Conservation (phyloP, 1,140 invertebrate genomes). For the Episyrphus balteatus region DNA sequence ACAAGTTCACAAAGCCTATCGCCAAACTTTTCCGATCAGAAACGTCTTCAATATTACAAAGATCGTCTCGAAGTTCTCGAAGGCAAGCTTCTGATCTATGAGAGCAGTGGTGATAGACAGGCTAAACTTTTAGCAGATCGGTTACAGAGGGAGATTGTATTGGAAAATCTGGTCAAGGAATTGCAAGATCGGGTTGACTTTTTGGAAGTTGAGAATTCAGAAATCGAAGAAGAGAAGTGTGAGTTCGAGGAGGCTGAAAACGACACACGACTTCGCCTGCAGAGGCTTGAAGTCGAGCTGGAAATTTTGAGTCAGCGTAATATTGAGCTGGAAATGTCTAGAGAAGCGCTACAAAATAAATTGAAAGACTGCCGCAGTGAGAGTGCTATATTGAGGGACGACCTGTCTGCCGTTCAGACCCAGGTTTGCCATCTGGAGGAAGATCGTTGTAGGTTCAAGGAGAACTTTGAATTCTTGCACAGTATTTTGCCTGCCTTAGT, state of each 20-base stretch:
- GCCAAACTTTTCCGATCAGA: slow-evolving; percentile 40
- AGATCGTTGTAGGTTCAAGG: slow-evolving; percentile 45
- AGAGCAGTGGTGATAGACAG: slow-evolving; percentile 46
- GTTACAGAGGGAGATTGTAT: slow-evolving; percentile 43
- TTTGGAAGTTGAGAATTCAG: slow-evolving; percentile 46
- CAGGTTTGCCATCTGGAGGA: slow-evolving; percentile 45
- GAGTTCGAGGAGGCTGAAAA: slow-evolving; percentile 59
- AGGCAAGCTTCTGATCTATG: slow-evolving; percentile 46
- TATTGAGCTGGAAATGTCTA: slow-evolving; percentile 41
- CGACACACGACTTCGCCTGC: slow-evolving; percentile 51
- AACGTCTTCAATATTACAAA: slow-evolving; percentile 47
- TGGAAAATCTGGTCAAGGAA: slow-evolving; percentile 43
- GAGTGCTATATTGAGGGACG: slow-evolving; percentile 33
- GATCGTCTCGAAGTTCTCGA: slow-evolving; percentile 46
- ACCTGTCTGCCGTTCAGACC: slow-evolving; percentile 41
- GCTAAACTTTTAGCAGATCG: slow-evolving; percentile 45
- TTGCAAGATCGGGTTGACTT: slow-evolving; percentile 42
- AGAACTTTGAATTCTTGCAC: slow-evolving; percentile 49
- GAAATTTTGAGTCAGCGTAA: slow-evolving; percentile 34
- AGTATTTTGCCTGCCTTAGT: slow-evolving; percentile 52
- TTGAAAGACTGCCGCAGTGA: slow-evolving; percentile 41
- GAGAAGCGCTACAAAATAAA: slow-evolving; percentile 34
- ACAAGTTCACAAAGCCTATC: slow-evolving; percentile 29
- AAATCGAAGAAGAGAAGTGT: slow-evolving; percentile 51
- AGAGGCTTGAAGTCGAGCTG: slow-evolving; percentile 40